Evolutionary conservation across 2,797 vertebrate genomes (phyloP), one percentile per base, ranked within the genome.

Genomic region (Argyrosomus regius): DNA sequence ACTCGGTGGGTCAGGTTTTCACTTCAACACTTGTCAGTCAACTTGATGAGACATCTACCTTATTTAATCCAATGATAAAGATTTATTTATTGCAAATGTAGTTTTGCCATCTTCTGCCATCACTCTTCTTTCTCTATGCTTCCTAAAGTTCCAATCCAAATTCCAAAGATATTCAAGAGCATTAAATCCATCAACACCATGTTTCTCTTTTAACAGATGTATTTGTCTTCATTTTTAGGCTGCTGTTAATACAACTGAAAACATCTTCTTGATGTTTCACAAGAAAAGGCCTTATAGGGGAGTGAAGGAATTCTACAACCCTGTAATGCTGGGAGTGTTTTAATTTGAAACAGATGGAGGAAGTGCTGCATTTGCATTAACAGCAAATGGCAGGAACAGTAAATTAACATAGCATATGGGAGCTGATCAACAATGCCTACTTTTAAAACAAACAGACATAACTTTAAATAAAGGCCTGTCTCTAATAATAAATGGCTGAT

Each of bases 331-430:
- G 20, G 17, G 52, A 75, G 70, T 72, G 64, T 49, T 75, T 81
- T 86, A 69, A 72, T 84, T 28, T 72, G 72, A 70, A 85, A 78
- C 86, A 83, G 80, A 88, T 81, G 86, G 77, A 69, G 18, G 46
- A 77, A 71, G 61, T 67, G 82, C 80, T 82, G 80, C 60, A 22
- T 73, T 77, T 85, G 57, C 80, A 46, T 77, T 71, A 81, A 79
- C 56, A 60, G 24, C 62, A 74, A 77, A 83, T 66, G 43, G 60
- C 67, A 70, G 74, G 63, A 81, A 53, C 63, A 82, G 45, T 59
- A 62, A 78, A 82, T 82, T 68, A 84, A 52, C 53, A 62, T 28
- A 62, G 58, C 62, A 66, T 75, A 71, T 65, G 74, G 74, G 24
- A 43, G 62, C 35, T 65, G 41, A 72, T 74, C 46, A 58, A 63